Percentiles rank a stretch among this genome's conserved stretches.
Conservation (phyloP, 2,113 vertebrate genomes). For the Aplodontia rufa region DNA sequence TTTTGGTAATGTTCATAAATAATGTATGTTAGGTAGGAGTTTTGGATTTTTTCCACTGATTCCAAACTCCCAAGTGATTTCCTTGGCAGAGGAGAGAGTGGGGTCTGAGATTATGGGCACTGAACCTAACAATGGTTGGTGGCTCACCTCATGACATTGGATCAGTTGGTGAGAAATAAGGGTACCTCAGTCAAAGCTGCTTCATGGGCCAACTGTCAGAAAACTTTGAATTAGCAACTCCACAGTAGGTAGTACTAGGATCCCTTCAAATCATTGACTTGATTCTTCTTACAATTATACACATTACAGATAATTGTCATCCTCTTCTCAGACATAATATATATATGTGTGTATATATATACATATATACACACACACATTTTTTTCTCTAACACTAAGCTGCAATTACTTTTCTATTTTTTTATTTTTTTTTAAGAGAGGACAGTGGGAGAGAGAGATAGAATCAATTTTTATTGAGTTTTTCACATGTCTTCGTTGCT, state of each 20-base stretch:
- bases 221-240: background rate
- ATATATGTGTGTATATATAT: no score
- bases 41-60: background rate
- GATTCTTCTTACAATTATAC: background rate
- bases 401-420: background rate
- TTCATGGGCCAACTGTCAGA: background rate
- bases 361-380: no score
- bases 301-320: background rate
- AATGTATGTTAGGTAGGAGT: background rate
- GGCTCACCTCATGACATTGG: background rate
- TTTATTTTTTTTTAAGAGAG: no score
- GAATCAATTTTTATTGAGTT: no score
- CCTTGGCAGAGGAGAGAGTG: background rate
- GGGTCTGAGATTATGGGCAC: no score
- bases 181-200: background rate
- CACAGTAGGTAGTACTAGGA: background rate
- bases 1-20: background rate
- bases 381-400: background rate
- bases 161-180: background rate
- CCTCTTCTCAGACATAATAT: background rate
- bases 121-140: no score
- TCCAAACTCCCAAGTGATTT: background rate
- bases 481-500: no score
- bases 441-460: no score
- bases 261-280: background rate